These are phyloP conservation scores for Nasonia longicornis DNA, from an alignment of 1,140 invertebrate genomes.

Conservation along the genomic window DNA sequence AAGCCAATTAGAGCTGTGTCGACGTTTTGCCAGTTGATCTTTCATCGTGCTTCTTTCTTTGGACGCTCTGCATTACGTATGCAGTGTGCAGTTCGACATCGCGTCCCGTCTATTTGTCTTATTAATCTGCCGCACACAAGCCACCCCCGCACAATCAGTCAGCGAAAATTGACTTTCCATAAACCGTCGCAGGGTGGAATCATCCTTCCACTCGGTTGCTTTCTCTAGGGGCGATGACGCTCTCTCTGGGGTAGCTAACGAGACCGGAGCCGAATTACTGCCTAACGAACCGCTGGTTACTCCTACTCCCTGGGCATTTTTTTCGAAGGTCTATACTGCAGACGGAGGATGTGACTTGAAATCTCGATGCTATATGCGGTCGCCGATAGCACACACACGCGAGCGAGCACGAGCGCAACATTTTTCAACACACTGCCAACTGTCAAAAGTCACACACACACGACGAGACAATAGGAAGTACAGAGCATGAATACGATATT, in stretches of 20 bases:
- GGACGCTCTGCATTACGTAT: neutral
- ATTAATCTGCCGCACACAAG: neutral
- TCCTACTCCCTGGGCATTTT: constrained; percentile 5
- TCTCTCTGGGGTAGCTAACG: constrained; percentile 21
- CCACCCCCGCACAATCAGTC: neutral
- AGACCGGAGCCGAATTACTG: constrained; percentile 11
- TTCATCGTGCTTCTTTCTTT: neutral
- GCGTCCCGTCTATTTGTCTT: neutral
- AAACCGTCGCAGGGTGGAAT: neutral
- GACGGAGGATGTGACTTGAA: constrained; percentile 41
- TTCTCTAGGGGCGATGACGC: neutral
- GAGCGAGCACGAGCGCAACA: neutral
- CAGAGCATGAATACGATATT: neutral
- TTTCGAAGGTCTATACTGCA: neutral
- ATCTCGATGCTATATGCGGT: constrained; percentile 14
- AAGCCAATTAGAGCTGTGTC: neutral
- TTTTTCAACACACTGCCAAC: neutral
- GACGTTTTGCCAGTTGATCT: neutral
- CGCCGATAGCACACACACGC: neutral
- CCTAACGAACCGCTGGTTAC: constrained; percentile 34
- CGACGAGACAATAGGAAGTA: neutral
- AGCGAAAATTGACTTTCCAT: neutral
- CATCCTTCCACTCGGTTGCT: neutral
- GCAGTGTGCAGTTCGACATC: no score
- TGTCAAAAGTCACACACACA: neutral